These are phyloP conservation scores for Coelinius sp. DNA, from an alignment of 2,888 invertebrate species.

Conservation along the genomic window DNA sequence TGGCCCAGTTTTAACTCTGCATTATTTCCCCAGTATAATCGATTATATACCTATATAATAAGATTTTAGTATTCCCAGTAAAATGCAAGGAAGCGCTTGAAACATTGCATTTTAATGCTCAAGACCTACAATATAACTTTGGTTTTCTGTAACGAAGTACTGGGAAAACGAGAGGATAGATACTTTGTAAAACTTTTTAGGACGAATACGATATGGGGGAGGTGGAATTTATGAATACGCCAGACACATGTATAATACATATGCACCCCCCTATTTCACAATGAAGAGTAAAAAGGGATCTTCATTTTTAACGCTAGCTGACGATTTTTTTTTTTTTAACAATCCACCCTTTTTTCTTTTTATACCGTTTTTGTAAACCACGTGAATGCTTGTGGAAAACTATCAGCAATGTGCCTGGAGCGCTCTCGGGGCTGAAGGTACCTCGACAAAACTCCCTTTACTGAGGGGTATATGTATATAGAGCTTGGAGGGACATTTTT, in stretches of 20 bases:
- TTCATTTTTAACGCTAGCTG: constrained; percentile 12
- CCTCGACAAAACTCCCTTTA: constrained; percentile 17
- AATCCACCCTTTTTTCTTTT: background rate
- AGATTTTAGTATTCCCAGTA: constrained; percentile 18
- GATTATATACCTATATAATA: constrained; percentile 9
- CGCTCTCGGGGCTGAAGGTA: constrained; percentile 8
- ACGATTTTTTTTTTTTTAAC: constrained; percentile 5
- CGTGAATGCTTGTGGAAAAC: constrained; percentile 25
- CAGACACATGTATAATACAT: constrained; percentile 12
- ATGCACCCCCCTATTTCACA: constrained; percentile 4
- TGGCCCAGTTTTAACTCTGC: background rate
- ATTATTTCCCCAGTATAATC: background rate
- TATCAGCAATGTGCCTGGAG: constrained; percentile 21
- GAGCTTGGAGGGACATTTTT: constrained; percentile 11
- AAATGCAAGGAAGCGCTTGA: constrained; percentile 14
- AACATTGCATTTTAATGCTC: constrained; percentile 24
- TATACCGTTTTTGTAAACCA: constrained; percentile 15
- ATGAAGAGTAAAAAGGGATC: constrained; percentile 4
- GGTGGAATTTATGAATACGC: constrained; percentile 19
- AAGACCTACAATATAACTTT: background rate
- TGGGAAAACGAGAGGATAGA: background rate
- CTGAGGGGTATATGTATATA: background rate
- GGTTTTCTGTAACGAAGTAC: constrained; percentile 12
- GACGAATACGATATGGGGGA: constrained; percentile 5
- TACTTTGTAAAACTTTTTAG: constrained; percentile 23